Percentiles rank a stretch among this genome's conserved stretches.
Conservation (phyloP, 2,113 vertebrate genomes). For the Macroglossus sobrinus region DNA sequence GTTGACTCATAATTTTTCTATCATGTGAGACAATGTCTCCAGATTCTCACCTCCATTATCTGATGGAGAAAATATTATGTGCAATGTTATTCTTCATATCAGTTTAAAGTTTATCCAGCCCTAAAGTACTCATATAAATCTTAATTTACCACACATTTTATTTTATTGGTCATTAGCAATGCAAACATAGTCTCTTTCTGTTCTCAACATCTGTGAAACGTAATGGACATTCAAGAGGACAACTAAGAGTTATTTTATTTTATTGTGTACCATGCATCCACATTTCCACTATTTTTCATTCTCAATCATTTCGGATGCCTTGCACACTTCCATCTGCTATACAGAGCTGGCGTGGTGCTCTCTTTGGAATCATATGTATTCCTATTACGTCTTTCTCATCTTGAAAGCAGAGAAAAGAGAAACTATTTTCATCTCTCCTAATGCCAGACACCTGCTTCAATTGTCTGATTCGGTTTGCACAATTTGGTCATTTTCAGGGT, state of each 20-base stretch:
- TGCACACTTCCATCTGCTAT: not conserved
- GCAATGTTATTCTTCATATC: not conserved
- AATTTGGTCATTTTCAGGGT: constrained; percentile 32
- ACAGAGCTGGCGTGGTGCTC: not conserved
- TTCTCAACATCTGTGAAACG: constrained; percentile 45
- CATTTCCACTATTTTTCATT: constrained; percentile 24
- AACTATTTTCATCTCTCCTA: not conserved
- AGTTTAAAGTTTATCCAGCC: constrained; percentile 20
- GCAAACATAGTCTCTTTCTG: constrained; percentile 40
- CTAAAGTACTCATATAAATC: not conserved
- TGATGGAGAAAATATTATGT: not conserved
- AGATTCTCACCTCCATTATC: not conserved
- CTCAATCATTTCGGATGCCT: constrained; percentile 34
- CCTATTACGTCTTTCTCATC: constrained; percentile 47
- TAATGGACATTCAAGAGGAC: constrained; percentile 38
- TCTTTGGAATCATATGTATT: constrained; percentile 24
- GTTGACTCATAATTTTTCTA: not conserved
- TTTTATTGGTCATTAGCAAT: constrained; percentile 34
- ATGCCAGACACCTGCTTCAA: constrained; percentile 71
- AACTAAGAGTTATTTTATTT: constrained; percentile 32
- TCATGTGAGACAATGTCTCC: not conserved
- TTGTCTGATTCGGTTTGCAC: not conserved
- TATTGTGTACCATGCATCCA: not conserved
- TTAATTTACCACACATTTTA: constrained; percentile 57
- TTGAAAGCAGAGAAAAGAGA: constrained; percentile 56